Percentiles rank a stretch among this genome's conserved stretches.
Conservation (phyloP, 2,113 vertebrate genomes). For the Haplochromis vanheusdeni region DNA sequence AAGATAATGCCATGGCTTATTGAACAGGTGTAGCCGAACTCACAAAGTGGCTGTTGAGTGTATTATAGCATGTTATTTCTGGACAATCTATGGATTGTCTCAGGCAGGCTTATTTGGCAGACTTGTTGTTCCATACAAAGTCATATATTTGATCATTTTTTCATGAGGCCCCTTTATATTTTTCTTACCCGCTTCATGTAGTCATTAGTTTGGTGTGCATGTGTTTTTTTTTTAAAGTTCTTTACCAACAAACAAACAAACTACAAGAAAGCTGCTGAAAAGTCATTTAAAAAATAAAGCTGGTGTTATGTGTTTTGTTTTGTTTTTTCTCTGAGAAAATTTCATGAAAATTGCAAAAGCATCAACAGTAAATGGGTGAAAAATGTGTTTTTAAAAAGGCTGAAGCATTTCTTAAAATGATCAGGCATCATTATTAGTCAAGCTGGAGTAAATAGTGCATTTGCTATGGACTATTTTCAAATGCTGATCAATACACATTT, state of each 20-base stretch:
- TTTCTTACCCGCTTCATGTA: rapidly evolving
- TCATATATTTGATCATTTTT: background rate
- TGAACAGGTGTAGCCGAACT: background rate
- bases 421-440: background rate
- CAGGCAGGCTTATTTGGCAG: background rate
- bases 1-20: background rate
- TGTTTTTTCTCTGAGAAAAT: background rate
- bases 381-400: background rate
- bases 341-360: background rate
- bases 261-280: background rate
- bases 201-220: background rate
- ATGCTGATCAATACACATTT: background rate
- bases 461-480: background rate
- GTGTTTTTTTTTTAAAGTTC: rapidly evolving
- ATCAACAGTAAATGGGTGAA: background rate
- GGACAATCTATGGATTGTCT: background rate
- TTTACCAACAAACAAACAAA: background rate
- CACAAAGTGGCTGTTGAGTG: background rate
- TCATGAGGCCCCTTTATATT: background rate
- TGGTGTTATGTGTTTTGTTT: background rate
- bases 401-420: background rate
- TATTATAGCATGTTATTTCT: background rate
- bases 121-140: background rate
- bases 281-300: background rate
- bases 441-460: background rate